Base-by-base conservation (phyloP, 2,888 invertebrate genomes). In the Pocota personata region DNA sequence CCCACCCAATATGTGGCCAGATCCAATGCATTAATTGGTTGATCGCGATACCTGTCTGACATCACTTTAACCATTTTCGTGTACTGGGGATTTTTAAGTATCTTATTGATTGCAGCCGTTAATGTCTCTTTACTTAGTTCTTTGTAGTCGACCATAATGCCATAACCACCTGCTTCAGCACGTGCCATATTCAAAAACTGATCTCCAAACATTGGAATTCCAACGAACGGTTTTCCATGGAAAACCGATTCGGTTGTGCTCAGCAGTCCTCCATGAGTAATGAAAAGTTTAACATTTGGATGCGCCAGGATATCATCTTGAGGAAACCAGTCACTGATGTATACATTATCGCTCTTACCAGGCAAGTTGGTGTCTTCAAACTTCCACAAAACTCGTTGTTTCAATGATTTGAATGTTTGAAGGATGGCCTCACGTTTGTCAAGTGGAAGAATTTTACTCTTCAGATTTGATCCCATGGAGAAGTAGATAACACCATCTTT, bases 161-260 rank as follows among this genome's bases (percentile, higher is more conserved):
- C 94, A 88, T 91, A 93, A 3, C 94, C 94, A 43, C 90, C 89
- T 4, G 88, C 82, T 60, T 90, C 92, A 1, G 93, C 92, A 10
- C 91, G 91, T 0, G 89, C 91, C 90, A 93, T 93, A 87, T 94
- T 94, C 32, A 93, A 87, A 62, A 92, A 90, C 88, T 94, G 94
- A 89, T 94, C 94, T 0, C 91, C 93, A 84, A 93, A 93, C 24
- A 94, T 90, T 0, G 94, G 94, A 50, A 94, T 92, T 1, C 93
- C 93, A 14, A 94, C 88, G 7, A 93, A 88, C 0, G 94, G 93
- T n/a, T 92, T 92, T 43, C 93, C 93, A 77, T 93, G 91, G 55
- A 93, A 93, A 57, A 93, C 89, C 0, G 93, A 91, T 84, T 94
- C 93, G 0, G 91, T 93, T n/a, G 92, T 92, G 87, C 93, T 93